phyloP scores from a whole-genome alignment of 2,797 vertebrate genomes.

The Darevskia nairensis region DNA sequence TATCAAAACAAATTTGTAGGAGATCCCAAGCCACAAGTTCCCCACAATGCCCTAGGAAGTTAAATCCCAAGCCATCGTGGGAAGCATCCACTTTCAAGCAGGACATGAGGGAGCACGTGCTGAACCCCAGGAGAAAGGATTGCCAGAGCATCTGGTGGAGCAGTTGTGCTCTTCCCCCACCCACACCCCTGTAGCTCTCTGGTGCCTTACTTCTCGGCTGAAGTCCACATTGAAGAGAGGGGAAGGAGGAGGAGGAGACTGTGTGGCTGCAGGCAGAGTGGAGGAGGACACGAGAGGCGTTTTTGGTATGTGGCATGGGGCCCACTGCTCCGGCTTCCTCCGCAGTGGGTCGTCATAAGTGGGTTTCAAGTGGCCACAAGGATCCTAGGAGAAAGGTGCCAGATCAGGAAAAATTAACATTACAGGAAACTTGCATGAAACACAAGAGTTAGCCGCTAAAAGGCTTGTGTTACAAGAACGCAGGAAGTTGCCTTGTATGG shows the following conservation, averaged over 20 bases:
- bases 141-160: too few species aligned
- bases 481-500: neutral
- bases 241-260: constrained; percentile 87
- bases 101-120: neutral
- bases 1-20: neutral
- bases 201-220: constrained; percentile 86
- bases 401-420: constrained; percentile 35
- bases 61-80: too few species aligned
- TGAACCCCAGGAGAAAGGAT: neutral
- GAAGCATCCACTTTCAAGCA: neutral
- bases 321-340: constrained; percentile 93
- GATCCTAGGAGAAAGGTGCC: constrained; percentile 69
- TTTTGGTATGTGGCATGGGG: constrained; percentile 82
- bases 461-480: neutral
- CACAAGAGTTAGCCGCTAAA: neutral
- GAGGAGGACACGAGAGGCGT: constrained; percentile 81
- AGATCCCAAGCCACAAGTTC: neutral
- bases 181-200: neutral
- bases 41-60: too few species aligned
- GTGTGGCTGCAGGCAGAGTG: constrained; percentile 81
- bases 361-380: constrained; percentile 82
- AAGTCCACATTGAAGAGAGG: constrained; percentile 93
- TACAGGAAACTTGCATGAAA: too few species aligned
- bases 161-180: rapidly evolving
- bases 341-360: constrained; percentile 91